Conservation (phyloP, 2,797 vertebrate genomes). For the Pseudotriccus pelzelni region DNA sequence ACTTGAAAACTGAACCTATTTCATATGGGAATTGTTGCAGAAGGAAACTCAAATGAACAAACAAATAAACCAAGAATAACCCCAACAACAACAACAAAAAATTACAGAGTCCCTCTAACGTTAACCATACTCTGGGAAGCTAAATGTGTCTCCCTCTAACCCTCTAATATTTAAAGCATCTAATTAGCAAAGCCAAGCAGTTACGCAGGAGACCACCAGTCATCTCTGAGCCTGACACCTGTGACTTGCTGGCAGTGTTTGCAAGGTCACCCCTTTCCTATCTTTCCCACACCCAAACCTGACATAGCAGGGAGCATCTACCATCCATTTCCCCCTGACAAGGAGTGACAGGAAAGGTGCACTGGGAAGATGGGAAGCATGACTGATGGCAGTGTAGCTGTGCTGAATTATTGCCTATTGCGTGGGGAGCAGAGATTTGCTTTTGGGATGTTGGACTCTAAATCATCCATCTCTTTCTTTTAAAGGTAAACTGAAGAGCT, state of each 20-base stretch:
- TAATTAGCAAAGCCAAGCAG: background rate
- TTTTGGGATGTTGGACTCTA: slow-evolving; percentile 27
- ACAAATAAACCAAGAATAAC: background rate
- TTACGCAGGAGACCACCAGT: background rate
- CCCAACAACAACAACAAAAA: background rate
- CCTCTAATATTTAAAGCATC: background rate
- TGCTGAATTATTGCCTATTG: slow-evolving; percentile 41
- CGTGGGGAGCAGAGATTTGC: background rate
- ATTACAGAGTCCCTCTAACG: background rate
- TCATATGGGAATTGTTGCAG: background rate
- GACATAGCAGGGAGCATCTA: background rate
- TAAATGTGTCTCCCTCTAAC: background rate
- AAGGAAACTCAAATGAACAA: background rate
- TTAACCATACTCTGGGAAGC: background rate
- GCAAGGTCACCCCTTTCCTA: background rate
- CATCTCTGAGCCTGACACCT: background rate
- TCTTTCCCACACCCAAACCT: background rate
- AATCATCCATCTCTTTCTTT: slow-evolving; percentile 27
- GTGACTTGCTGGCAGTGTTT: background rate
- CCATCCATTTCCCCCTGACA: background rate
- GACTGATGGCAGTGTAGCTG: background rate
- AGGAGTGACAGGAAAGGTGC: slow-evolving; percentile 19
- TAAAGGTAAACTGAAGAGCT: slow-evolving; percentile 35
- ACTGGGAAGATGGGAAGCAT: background rate
- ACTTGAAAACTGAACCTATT: background rate